Conservation (phyloP, 2,888 invertebrate species). For the Thumatha senex region DNA sequence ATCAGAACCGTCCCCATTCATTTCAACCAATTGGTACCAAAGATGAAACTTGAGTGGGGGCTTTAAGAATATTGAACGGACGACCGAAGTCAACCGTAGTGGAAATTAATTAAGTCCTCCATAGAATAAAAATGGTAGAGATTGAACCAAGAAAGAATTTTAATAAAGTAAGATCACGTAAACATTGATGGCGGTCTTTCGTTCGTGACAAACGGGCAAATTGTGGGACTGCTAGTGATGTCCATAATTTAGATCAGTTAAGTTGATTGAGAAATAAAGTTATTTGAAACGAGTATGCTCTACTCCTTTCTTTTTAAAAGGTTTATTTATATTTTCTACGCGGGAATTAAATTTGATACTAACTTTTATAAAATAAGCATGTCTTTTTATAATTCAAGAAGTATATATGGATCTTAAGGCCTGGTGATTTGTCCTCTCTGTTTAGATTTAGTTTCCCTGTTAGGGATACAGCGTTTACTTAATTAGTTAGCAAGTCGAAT, state of each 20-base stretch:
- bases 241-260: conserved; percentile 8
- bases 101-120: conserved; percentile 70
- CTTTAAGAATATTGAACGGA: conserved; percentile 40
- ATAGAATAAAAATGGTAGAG: conserved; percentile 56
- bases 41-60: conserved; percentile 8
- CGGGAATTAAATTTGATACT: too few relatives aligned
- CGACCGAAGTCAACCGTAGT: conserved; percentile 49
- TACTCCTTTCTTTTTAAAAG: background rate
- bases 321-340: background rate
- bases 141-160: conserved; percentile 68
- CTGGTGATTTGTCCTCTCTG: too few relatives aligned
- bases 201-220: conserved; percentile 16
- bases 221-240: conserved; percentile 8
- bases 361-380: too few relatives aligned
- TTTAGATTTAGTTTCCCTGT: too few relatives aligned
- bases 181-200: conserved; percentile 59
- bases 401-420: too few relatives aligned
- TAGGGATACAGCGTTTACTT: too few relatives aligned
- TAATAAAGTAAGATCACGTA: conserved; percentile 76
- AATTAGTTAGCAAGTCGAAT: too few relatives aligned
- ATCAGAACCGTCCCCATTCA: background rate
- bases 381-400: too few relatives aligned
- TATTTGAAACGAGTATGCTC: background rate
- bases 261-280: conserved; percentile 6
- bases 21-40: conserved; percentile 1